Evolutionary conservation across 1,140 invertebrate species (phyloP).

Genomic region (Micrasema longulum): DNA sequence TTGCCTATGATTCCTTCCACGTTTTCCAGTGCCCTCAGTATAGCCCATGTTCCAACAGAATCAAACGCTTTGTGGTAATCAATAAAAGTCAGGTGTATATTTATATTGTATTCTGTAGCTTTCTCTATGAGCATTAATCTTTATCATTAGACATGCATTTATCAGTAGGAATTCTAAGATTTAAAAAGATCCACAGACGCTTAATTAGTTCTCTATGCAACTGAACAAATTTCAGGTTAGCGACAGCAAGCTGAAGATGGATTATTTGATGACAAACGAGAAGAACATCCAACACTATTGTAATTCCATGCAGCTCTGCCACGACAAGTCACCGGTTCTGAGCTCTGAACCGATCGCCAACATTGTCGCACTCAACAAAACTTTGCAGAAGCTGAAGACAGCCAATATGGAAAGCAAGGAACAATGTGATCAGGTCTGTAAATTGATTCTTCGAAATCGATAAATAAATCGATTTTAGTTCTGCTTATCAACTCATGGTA

Average conservation of each 20-base stretch:
- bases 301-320: conserved; percentile 64
- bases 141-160: too few species aligned
- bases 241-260: conserved; percentile 61
- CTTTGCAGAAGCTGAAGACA: conserved; percentile 46
- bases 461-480: too few species aligned
- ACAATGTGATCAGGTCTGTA: conserved; percentile 45
- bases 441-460: not conserved
- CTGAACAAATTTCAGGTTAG: conserved; percentile 63
- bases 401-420: conserved; percentile 50
- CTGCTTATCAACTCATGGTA: too few species aligned
- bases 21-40: too few species aligned
- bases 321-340: conserved; percentile 56
- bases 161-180: too few species aligned
- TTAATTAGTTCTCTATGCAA: conserved; percentile 15
- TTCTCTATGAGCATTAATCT: too few species aligned
- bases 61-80: too few species aligned
- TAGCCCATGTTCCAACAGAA: too few species aligned
- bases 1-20: too few species aligned
- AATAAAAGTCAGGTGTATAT: too few species aligned
- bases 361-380: conserved; percentile 43
- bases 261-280: conserved; percentile 62
- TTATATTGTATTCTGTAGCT: too few species aligned
- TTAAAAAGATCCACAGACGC: not conserved
- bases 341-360: conserved; percentile 45
- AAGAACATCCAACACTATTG: conserved; percentile 63